Evolutionary conservation across 2,888 invertebrate species (phyloP), one percentile per base, ranked within the genome.

Genomic region (Drosophila neonasuta): DNA sequence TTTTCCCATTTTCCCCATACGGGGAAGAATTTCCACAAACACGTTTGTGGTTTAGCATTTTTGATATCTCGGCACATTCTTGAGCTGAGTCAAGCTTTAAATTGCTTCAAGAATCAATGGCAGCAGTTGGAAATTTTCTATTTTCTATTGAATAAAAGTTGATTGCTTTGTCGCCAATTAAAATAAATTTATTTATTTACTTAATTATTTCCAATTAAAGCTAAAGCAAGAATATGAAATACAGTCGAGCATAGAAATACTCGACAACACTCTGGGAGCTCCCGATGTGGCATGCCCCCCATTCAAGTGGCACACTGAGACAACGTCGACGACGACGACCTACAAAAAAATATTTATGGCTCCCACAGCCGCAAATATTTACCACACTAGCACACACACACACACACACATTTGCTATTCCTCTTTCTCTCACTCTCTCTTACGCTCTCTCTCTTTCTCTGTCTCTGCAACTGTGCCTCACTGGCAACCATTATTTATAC

Each of bases 331-430:
- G 73, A 76, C 75, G 51, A 56, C 75, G 73, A 76, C 75, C 74
- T 68, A 77, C 77, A 74, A 73, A 79, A 70, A 77, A 64, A 77
- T 77, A 79, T 79, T 79, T 79, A 79, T 79, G 60, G 79, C 77
- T 74, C 68, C 74, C 74, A 68, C 54, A 70, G 77, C 79, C 79
- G 54, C 79, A 79, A 79, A 77, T 79, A 79, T 79, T 79, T 77
- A 70, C 79, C 79, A 68, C 79, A 79, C 68, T 71, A 61, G 62
- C 65, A 57, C 59, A 13, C 29, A 34, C 45, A 32, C 30, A 32
- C 30, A 48, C 44, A 20, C 20, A 20, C 3, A 20, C 20, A 20
- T 20, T 20, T 3, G 20, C 20, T 20, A 20, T 20, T 20, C 20
- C 20, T 55, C 11, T 45, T 10, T 54, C 36, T 11, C 20, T 52